Evolutionary conservation across 2,888 invertebrate species (phyloP).

Genomic region (Conops quadrifasciatus): DNA sequence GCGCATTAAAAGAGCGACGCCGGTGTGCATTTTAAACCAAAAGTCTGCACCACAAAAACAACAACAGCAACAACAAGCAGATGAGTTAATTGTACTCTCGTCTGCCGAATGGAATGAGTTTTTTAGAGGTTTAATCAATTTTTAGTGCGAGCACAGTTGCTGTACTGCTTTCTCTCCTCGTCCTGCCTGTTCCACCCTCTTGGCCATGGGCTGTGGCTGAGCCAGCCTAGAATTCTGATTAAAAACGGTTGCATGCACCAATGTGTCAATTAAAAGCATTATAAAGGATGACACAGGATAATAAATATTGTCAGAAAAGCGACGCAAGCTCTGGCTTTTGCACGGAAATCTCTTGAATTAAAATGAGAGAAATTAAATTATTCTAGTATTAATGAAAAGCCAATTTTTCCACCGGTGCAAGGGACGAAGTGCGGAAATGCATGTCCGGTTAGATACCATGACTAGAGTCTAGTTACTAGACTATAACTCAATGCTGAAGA

Average conservation of each 20-base stretch:
- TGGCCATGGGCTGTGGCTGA: background rate
- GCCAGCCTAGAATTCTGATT: background rate
- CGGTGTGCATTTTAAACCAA: background rate
- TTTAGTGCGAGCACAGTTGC: conserved; percentile 9
- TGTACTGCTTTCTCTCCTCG: background rate
- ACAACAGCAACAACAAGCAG: background rate
- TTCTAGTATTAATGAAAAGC: no score
- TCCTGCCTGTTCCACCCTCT: background rate
- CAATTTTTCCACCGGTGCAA: background rate
- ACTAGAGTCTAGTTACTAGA: no score
- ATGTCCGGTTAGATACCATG: no score
- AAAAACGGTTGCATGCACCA: background rate
- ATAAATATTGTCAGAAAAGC: background rate
- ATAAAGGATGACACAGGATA: conserved; percentile 2
- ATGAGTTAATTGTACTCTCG: background rate
- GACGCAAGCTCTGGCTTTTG: background rate
- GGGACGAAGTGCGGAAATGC: background rate
- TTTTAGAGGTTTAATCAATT: conserved; percentile 25
- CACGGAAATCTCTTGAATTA: background rate
- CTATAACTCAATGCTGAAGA: no score
- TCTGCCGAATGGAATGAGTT: background rate
- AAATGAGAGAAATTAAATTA: background rate
- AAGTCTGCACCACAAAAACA: background rate
- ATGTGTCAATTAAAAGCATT: conserved; percentile 6
- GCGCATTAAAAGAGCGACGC: background rate